Conservation (phyloP, 2,113 vertebrate genomes). For the Cochlearius cochlearius region DNA sequence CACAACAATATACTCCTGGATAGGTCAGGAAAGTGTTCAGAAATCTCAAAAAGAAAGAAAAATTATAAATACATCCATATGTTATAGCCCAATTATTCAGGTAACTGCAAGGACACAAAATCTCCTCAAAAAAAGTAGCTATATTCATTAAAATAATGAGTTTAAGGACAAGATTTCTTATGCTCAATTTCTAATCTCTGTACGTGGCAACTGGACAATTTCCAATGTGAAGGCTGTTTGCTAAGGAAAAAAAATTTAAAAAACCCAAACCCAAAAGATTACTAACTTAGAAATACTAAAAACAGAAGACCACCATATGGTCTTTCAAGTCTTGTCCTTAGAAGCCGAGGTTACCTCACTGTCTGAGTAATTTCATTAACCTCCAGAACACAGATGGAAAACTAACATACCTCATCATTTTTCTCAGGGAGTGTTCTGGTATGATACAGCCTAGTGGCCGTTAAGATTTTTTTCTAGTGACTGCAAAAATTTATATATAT, state of each 20-base stretch:
- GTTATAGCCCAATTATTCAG: not conserved
- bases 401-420: not conserved
- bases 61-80: not conserved
- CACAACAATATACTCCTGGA: not conserved
- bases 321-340: conserved; percentile 33
- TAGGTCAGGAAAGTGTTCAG: not conserved
- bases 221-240: not conserved
- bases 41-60: not conserved
- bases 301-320: conserved; percentile 49
- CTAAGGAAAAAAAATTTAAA: not conserved
- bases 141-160: not conserved
- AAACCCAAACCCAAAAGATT: not conserved
- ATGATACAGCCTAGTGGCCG: not conserved
- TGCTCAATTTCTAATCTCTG: not conserved
- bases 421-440: not conserved
- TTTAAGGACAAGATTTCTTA: not conserved
- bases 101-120: not conserved
- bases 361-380: conserved; percentile 36
- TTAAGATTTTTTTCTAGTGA: not conserved
- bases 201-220: not conserved
- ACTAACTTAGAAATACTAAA: conserved; percentile 23
- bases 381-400: conserved; percentile 18
- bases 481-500: not conserved
- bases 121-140: not conserved
- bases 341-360: conserved; percentile 20